A percentile compares a stretch with the other conserved stretches of the same genome.
These are phyloP conservation scores for Ophion ventricosus DNA, from an alignment of 2,888 invertebrate genomes.

Conservation along the genomic window DNA sequence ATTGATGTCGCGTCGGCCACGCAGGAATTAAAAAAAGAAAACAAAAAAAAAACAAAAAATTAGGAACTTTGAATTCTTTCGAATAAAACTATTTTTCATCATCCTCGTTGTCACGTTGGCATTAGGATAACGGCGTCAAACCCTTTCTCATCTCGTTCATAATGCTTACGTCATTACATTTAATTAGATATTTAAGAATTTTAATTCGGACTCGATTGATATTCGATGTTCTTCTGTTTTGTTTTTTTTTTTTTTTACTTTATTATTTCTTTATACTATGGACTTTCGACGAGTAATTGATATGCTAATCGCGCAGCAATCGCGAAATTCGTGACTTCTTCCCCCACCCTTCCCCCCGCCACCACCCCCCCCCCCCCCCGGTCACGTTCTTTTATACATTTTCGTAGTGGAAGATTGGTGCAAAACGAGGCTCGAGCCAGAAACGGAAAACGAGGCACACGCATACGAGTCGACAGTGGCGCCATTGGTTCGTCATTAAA, in stretches of 20 bases:
- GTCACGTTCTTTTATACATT: conserved; percentile 36
- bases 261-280: conserved; percentile 54
- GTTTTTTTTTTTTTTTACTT: conserved; percentile 30
- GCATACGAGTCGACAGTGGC: too few relatives aligned
- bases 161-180: conserved; percentile 27
- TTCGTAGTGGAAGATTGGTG: too few relatives aligned
- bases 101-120: neutral
- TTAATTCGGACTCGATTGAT: conserved; percentile 67
- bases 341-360: too few relatives aligned
- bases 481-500: too few relatives aligned
- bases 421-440: too few relatives aligned
- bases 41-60: too few relatives aligned
- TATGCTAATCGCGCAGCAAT: conserved; percentile 66
- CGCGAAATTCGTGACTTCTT: conserved; percentile 33
- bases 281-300: conserved; percentile 68
- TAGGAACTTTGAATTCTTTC: conserved; percentile 53
- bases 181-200: conserved; percentile 63
- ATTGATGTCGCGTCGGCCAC: conserved; percentile 41
- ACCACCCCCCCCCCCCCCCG: too few relatives aligned
- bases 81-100: conserved; percentile 40
- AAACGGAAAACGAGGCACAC: too few relatives aligned
- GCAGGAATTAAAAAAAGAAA: conserved; percentile 52
- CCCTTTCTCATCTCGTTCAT: conserved; percentile 36
- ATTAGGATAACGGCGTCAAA: neutral
- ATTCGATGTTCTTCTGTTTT: conserved; percentile 63